Evolutionary conservation across 2,797 vertebrate species (phyloP).

Genomic region (Acanthurus tractus): DNA sequence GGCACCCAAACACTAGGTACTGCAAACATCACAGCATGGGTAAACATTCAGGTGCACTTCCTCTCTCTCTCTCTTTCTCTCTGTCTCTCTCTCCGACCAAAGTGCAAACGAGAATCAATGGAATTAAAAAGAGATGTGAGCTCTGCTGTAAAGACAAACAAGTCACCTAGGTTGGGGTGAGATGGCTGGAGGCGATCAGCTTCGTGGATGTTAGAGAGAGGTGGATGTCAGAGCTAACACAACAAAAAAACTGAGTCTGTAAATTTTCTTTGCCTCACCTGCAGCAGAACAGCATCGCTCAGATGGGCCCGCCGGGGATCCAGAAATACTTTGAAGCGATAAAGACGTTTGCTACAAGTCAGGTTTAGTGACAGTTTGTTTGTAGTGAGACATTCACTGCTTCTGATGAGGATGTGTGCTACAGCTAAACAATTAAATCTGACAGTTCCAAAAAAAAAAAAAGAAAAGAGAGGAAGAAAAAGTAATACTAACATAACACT

Average conservation of each 20-base stretch:
- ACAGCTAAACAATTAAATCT: slow-evolving; percentile 50
- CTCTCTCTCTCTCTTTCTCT: too few relatives aligned
- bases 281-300: slow-evolving; percentile 47
- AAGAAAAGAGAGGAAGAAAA: slow-evolving; percentile 4
- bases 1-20: slow-evolving; percentile 72
- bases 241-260: slow-evolving; percentile 59
- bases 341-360: slow-evolving; percentile 65
- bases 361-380: slow-evolving; percentile 56
- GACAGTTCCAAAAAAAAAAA: slow-evolving; percentile 42
- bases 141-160: slow-evolving; percentile 58
- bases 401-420: slow-evolving; percentile 56
- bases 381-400: slow-evolving; percentile 38
- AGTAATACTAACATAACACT: slow-evolving; percentile 14
- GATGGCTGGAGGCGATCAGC: slow-evolving; percentile 76
- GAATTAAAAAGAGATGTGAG: slow-evolving; percentile 73
- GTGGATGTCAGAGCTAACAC: slow-evolving; percentile 58
- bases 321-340: slow-evolving; percentile 73
- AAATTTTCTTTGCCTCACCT: slow-evolving; percentile 58
- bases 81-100: slow-evolving; percentile 57
- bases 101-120: slow-evolving; percentile 81
- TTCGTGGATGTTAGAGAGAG: slow-evolving; percentile 44
- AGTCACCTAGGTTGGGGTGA: slow-evolving; percentile 76
- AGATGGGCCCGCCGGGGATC: slow-evolving; percentile 59
- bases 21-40: slow-evolving; percentile 77
- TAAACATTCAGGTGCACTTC: slow-evolving; percentile 81